Evolutionary conservation across 2,113 vertebrate genomes (phyloP).

Genomic region (Oncorhynchus kisutch): DNA sequence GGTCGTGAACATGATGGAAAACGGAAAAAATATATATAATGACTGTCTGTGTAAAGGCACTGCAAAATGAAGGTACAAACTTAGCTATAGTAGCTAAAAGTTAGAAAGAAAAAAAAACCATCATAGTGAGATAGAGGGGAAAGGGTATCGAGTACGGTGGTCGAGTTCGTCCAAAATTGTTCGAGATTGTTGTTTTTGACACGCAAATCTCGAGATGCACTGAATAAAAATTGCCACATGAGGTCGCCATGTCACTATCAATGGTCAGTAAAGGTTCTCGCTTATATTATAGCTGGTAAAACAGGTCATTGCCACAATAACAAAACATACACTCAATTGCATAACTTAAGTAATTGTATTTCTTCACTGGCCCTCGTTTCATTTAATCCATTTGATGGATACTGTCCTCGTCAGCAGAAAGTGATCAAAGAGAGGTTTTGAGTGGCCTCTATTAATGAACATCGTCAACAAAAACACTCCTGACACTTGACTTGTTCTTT

Average conservation of each 20-base stretch:
- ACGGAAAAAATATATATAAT: not conserved
- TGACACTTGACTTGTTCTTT: no score
- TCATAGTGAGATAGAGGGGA: not conserved
- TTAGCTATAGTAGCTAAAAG: not conserved
- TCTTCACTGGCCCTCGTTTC: not conserved
- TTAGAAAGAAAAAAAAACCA: not conserved
- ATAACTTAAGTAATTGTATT: not conserved
- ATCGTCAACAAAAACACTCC: no score
- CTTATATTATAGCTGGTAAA: not conserved
- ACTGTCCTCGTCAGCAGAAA: not conserved
- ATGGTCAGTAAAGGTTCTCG: not conserved
- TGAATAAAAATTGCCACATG: not conserved
- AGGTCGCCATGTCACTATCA: not conserved
- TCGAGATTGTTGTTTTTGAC: not conserved
- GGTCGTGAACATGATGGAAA: constrained; percentile 69
- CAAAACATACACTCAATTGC: not conserved
- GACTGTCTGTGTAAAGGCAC: not conserved
- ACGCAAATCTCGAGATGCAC: not conserved
- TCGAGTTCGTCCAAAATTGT: not conserved
- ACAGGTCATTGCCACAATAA: not conserved
- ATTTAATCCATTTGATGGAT: not conserved
- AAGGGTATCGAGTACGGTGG: not conserved
- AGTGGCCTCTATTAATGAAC: not conserved
- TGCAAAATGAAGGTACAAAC: not conserved
- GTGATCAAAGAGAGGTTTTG: not conserved